Base-by-base conservation (phyloP, 2,797 vertebrate species). In the Pelochelys cantorii region DNA sequence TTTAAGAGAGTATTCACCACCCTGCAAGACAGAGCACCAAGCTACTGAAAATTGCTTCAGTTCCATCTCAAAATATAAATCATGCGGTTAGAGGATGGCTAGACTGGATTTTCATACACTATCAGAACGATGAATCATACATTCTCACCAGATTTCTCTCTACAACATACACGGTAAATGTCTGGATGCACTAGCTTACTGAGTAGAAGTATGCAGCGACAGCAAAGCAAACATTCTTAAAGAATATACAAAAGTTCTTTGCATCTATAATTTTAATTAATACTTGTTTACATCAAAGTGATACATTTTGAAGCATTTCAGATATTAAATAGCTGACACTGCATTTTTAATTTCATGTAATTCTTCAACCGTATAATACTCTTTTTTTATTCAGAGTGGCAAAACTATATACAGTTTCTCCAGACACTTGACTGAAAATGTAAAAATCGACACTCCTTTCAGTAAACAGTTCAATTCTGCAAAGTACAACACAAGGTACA, bases 41-140 rank as follows among this genome's bases (percentile, higher is more conserved):
- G 37, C 52, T 55, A 65, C 22, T 56, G 87, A 86, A 92, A 11
- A 88, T 13, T 10, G 87, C 56, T 79, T 31, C 8, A 80, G 74
- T 95, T 95, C 56, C 20, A 85, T 85, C 71, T 71, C 74, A 81
- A 81, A 71, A 90, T 91, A 94, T 85, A 13, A 85, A 87, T 52
- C 87, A 81, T 29, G 54, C 17, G 29, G 20, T 57, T 31, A 65
- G 90, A 86, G 87, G 79, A 79, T 29, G 0, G 86, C 79, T 94
- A 79, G 81, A 57, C 10, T 68, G 20, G 48, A 90, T 90, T 91
- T 95, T 71, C 25, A 55, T 83, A 14, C 29, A 5, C 0, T n/a
- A 8, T 79, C 83, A 87, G 53, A 94, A 82, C 34, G 71, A 13
- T 29, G 81, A 57, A 71, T 80, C 42, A 79, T 88, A 10, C 55